Evolutionary conservation across 2,113 vertebrate genomes (phyloP), one percentile per base, ranked within the genome.

Genomic region (Mystacornis crossleyi): DNA sequence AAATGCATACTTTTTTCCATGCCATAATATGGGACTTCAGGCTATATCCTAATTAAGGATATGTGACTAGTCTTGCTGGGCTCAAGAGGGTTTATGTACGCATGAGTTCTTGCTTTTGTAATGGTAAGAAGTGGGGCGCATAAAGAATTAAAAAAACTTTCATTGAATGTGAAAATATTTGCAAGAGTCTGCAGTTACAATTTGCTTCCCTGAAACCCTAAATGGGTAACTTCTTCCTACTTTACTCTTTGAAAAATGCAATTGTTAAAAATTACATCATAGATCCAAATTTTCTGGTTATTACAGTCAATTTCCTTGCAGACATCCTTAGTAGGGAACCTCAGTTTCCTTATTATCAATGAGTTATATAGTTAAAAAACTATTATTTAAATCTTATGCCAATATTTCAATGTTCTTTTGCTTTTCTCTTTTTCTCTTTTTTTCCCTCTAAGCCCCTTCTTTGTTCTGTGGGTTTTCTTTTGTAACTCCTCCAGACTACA

Each of bases 391-490:
- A 83, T 83, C 69, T 96, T 96, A 93, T 98, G 95, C 91, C 66
- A 84, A 97, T 97, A 95, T 94, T 98, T 98, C 98, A 98, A 98
- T 96, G 96, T 97, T 98, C 94, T 93, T 97, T 98, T 97, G 98
- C 98, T 98, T 98, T 95, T 98, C 97, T 98, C 97, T 98, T 96
- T 98, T 97, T 99, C 96, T 98, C 97, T 98, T 97, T 97, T 97
- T 97, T 97, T 93, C 4, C n/a, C 97, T 98, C 98, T 98, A 99
- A 99, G 99, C 98, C 97, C 98, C 99, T 90, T 98, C 98, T 98
- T 98, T 99, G 98, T 99, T 99, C 98, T 99, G 98, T 99, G 99
- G 99, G 97, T 98, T 99, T 98, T 99, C 99, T 99, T 98, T 99
- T 98, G 98, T 99, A 98, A 98, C 99, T 98, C 98, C 99, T 98